phyloP scores from a whole-genome alignment of 2,113 vertebrate species.

The Onychostruthus taczanowskii region DNA sequence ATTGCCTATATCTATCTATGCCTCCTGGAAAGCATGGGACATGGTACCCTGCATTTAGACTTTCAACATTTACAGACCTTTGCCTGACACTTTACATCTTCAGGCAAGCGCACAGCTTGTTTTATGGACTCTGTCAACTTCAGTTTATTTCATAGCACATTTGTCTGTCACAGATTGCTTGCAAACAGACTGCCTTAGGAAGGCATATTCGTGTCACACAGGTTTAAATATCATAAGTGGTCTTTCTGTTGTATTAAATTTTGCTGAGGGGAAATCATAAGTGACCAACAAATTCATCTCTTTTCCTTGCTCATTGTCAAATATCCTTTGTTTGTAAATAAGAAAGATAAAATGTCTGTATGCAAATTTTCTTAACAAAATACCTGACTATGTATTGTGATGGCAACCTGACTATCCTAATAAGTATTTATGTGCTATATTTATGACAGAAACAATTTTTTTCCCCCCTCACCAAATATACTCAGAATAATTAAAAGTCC shows the following conservation, averaged over 20 bases:
- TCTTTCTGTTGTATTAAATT: constrained; percentile 22
- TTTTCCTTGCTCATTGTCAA: background rate
- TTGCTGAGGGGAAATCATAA: constrained; percentile 7
- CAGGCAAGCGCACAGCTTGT: constrained; percentile 35
- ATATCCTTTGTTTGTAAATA: background rate
- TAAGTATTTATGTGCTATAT: background rate
- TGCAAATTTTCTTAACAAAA: background rate
- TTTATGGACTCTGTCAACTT: constrained; percentile 54
- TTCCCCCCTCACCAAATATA: background rate
- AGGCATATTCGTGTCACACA: background rate
- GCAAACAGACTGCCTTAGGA: constrained; percentile 41
- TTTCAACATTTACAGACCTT: background rate
- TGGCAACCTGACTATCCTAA: background rate
- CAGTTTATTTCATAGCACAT: constrained; percentile 15
- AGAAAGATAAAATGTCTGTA: background rate
- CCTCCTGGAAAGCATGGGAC: background rate
- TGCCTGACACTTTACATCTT: constrained; percentile 18
- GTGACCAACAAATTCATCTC: background rate
- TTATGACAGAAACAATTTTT: background rate
- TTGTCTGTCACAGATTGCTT: constrained; percentile 21
- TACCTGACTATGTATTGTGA: background rate
- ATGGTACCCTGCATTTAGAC: background rate
- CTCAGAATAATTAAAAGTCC: background rate
- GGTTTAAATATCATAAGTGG: constrained; percentile 24
- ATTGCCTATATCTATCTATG: background rate